Conservation (phyloP, 2,797 vertebrate species). For the Allobates femoralis region DNA sequence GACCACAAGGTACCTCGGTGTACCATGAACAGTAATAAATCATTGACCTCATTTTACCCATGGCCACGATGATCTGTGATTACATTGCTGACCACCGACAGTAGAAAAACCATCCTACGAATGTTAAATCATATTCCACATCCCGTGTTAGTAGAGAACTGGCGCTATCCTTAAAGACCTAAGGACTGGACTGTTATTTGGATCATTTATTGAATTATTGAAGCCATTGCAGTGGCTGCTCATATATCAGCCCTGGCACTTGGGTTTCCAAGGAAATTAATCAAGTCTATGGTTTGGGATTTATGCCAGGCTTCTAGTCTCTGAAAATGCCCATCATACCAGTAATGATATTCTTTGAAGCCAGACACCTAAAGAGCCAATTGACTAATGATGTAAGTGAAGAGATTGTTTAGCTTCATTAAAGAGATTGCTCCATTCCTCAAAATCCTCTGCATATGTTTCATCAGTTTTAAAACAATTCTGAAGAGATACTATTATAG, state of each 20-base stretch:
- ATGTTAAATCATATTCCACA: background rate
- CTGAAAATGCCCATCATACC: constrained; percentile 20
- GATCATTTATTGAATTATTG: constrained; percentile 22
- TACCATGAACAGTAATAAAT: background rate
- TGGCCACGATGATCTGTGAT: background rate
- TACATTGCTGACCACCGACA: background rate
- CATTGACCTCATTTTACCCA: background rate
- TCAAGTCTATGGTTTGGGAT: constrained; percentile 10
- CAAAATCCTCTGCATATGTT: background rate
- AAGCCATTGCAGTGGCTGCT: constrained; percentile 6
- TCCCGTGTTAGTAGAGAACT: background rate
- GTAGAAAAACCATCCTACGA: background rate
- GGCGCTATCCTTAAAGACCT: background rate
- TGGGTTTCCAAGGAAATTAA: constrained; percentile 25
- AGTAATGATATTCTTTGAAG: constrained; percentile 30
- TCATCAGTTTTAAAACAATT: background rate
- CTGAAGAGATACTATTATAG: too few species aligned
- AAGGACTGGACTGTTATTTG: background rate
- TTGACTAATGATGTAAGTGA: constrained; percentile 25
- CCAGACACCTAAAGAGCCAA: constrained; percentile 1
- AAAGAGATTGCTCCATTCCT: constrained; percentile 19
- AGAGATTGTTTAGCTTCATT: constrained; percentile 44
- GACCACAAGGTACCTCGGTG: background rate
- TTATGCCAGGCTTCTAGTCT: constrained; percentile 16
- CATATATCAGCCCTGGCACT: background rate